Percentiles rank a stretch among this genome's conserved stretches.
phyloP scores from a whole-genome alignment of 2,113 vertebrate species.

The Capreolus pygargus region DNA sequence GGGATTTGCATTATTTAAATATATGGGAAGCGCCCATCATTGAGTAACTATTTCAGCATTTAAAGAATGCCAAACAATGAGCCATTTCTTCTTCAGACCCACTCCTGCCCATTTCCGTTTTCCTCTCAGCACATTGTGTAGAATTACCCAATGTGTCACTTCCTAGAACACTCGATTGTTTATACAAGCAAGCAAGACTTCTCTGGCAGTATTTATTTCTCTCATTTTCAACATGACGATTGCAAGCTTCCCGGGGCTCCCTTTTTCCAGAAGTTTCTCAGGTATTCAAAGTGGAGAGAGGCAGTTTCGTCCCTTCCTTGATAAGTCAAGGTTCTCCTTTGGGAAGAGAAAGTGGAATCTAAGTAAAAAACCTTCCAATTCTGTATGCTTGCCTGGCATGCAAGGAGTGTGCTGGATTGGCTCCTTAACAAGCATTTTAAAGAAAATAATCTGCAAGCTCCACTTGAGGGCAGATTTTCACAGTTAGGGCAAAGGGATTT shows the following conservation, averaged over 20 bases:
- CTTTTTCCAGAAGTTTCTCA: constrained; percentile 24
- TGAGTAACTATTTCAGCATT: constrained; percentile 41
- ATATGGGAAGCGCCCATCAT: background rate
- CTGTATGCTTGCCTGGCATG: background rate
- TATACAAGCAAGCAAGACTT: constrained; percentile 46
- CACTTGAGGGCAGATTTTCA: background rate
- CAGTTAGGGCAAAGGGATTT: constrained; percentile 33
- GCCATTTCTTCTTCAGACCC: constrained; percentile 44
- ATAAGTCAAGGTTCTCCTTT: constrained; percentile 1
- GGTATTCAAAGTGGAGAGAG: background rate
- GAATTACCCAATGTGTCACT: constrained; percentile 57
- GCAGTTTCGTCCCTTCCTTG: background rate
- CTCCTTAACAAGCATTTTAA: constrained; percentile 5
- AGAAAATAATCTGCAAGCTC: constrained; percentile 10
- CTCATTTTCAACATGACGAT: constrained; percentile 22
- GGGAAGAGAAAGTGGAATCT: background rate
- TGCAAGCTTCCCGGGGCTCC: background rate
- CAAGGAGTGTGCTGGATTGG: background rate
- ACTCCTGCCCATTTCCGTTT: constrained; percentile 47
- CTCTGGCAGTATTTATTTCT: constrained; percentile 36
- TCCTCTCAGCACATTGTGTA: constrained; percentile 49
- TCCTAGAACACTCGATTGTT: constrained; percentile 59
- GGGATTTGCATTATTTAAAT: constrained; percentile 57
- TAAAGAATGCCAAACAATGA: constrained; percentile 56
- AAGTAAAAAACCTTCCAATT: background rate